Conservation (phyloP, 2,113 vertebrate genomes). For the Prunella fulvescens region DNA sequence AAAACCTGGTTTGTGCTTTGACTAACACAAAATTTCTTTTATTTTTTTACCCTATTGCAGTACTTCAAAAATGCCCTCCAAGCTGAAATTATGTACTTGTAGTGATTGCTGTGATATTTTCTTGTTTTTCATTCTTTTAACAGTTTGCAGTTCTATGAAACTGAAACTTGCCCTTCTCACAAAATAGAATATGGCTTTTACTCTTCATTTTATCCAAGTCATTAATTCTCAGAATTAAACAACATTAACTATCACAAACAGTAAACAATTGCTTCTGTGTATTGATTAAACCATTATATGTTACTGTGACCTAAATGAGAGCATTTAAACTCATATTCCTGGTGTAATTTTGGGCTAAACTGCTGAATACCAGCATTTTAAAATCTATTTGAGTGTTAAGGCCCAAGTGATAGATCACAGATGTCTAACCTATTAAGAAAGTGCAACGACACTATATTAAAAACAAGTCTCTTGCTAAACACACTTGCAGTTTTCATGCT, state of each 20-base stretch:
- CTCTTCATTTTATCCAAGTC: conserved; percentile 1
- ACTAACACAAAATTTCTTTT: not conserved
- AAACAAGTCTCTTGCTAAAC: not conserved
- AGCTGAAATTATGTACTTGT: not conserved
- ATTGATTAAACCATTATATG: not conserved
- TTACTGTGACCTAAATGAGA: not conserved
- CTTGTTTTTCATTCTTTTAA: not conserved
- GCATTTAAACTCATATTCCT: not conserved
- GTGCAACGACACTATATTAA: not conserved
- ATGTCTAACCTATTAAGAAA: not conserved
- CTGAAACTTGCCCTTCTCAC: not conserved
- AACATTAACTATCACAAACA: not conserved
- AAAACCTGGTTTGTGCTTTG: not conserved
- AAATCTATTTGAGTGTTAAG: not conserved
- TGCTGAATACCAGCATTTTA: not conserved
- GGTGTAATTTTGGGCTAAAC: not conserved
- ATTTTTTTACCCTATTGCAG: not conserved
- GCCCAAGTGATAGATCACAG: not conserved
- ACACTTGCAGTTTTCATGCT: not conserved
- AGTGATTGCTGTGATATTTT: not conserved
- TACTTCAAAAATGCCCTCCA: not conserved
- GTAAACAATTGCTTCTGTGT: not conserved
- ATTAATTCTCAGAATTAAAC: conserved; percentile 38
- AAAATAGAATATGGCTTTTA: not conserved
- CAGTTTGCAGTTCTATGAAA: not conserved